Base-by-base conservation (phyloP, 2,113 vertebrate genomes). In the Cryptomyrus ogoouensis region DNA sequence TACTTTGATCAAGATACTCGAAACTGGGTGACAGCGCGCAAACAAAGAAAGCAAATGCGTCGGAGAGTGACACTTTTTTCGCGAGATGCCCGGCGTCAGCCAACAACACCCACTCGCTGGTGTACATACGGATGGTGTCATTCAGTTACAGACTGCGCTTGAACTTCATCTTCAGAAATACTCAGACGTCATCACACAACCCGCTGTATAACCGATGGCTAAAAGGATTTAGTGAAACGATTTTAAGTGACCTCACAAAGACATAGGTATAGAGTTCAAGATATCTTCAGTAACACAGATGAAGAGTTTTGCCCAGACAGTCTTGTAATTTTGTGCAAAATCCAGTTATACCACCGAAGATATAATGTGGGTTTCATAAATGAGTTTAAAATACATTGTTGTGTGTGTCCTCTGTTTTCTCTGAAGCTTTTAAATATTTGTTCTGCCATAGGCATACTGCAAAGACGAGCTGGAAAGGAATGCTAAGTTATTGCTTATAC, bases 1-100 rank as follows among this genome's bases (percentile, higher is more conserved):
- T 66, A 62, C 89, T 91, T 91, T 91, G 90, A 90, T 90, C 89
- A 84, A 53, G 47, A 88, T 90, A 46, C 89, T 56, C 85, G 39
- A 52, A 44, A 21, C 80, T 44, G 89, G 50, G 13, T 47, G 56
- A 86, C 89, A 52, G 56, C 62, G 84, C 70, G 84, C 62, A 77
- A 80, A 87, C 85, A 53, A 90, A 80, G 85, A 74, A 5, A 77
- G 31, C n/a, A 42, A 87, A 39, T 21, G 5, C 77, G 58, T 62
- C 77, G 46, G 83, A 50, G 49, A 86, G 89, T 50, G 47, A 52
- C 50, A 58, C 50, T 85, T 62, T 66, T 56, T 85, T 31, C 24
- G 44, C 21, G 80, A 47, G 17, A 46, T 47, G 8, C 15, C n/a
- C 62, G n/a, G 50, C 27, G 44, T 31, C 47, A 50, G 84, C 0